Conservation (phyloP, 2,888 invertebrate species). For the Drosophila meridiana region DNA sequence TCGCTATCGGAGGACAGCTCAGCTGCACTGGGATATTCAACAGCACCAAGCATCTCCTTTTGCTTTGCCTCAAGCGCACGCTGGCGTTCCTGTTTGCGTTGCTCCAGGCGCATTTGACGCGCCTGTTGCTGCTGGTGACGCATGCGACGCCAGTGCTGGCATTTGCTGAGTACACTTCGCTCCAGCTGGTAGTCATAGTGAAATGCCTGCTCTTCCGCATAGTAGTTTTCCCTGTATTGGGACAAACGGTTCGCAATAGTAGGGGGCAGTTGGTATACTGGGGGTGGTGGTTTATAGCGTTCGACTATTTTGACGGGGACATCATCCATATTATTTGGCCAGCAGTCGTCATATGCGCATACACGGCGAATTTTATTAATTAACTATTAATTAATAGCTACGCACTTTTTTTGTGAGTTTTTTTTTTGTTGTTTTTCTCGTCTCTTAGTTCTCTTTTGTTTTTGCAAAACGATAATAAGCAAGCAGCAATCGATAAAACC, state of each 20-base stretch:
- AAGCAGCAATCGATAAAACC: conserved; percentile 41
- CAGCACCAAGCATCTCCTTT: conserved; percentile 87
- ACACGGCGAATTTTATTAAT: conserved; percentile 60
- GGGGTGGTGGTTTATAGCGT: conserved; percentile 92
- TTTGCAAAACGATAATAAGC: conserved; percentile 49
- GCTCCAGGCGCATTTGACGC: conserved; percentile 87
- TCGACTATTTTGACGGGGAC: conserved; percentile 95
- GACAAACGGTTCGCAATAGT: conserved; percentile 86
- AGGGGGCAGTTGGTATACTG: conserved; percentile 87
- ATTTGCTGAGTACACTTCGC: conserved; percentile 89
- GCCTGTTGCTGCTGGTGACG: conserved; percentile 88
- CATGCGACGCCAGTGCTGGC: conserved; percentile 89
- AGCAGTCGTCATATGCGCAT: conserved; percentile 49
- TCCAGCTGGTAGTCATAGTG: conserved; percentile 91
- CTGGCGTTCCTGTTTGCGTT: conserved; percentile 87
- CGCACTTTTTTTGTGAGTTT: conserved; percentile 40
- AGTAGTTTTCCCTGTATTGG: conserved; percentile 85
- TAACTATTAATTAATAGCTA: conserved; percentile 57
- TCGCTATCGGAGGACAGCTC: conserved; percentile 86
- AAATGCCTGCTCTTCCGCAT: conserved; percentile 85
- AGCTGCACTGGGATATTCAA: conserved; percentile 88
- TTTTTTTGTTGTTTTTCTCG: conserved; percentile 52
- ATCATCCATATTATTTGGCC: conserved; percentile 88
- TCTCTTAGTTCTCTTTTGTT: conserved; percentile 66
- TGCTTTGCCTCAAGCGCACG: conserved; percentile 87